Base-by-base conservation (phyloP, 2,888 invertebrate species). In the Gymnosoma rotundatum region DNA sequence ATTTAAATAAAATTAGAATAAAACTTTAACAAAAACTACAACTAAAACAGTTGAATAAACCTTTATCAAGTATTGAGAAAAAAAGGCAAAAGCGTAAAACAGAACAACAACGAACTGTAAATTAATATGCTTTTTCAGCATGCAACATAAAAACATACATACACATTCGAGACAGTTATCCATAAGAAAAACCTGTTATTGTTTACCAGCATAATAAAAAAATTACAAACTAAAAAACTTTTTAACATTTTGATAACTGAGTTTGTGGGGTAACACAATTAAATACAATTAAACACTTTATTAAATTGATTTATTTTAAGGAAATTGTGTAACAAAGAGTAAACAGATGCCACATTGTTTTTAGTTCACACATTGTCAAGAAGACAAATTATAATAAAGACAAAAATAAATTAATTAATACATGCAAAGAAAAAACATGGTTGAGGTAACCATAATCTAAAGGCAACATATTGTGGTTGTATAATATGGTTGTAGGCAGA, bases 41-140 rank as follows among this genome's bases (percentile, higher is more conserved):
- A 61, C 48, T 75, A 48, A 61, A 42, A 20, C 66, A 79, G 83
- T 78, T 83, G 69, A 83, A 78, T 70, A 74, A 83, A 83, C 82
- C 32, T 58, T 16, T 58, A 45, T 66, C 32, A 66, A 70, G 60
- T 38, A 38, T 38, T 9, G 6, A 38, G 38, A 70, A 9, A 50
- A 50, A 25, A 25, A 50, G 42, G 12, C 42, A 73, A 42, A 58
- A 56, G 12, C 42, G 32, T 50, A 38, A 76, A 67, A 50, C 36
- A 8, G 36, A 60, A 25, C 54, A 58, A 7, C 14, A 60, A 64
- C 32, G 63, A 52, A 67, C 32, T 76, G 58, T 58, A 52, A 81
- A 81, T 32, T 20, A 58, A 54, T 21, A 70, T 58, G 56, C n/a
- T 16, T 12, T 4, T 50, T 12, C 52, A 63, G 42, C 70, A 72